Conservation (phyloP, 2,113 vertebrate species). For the Raja brachyura region DNA sequence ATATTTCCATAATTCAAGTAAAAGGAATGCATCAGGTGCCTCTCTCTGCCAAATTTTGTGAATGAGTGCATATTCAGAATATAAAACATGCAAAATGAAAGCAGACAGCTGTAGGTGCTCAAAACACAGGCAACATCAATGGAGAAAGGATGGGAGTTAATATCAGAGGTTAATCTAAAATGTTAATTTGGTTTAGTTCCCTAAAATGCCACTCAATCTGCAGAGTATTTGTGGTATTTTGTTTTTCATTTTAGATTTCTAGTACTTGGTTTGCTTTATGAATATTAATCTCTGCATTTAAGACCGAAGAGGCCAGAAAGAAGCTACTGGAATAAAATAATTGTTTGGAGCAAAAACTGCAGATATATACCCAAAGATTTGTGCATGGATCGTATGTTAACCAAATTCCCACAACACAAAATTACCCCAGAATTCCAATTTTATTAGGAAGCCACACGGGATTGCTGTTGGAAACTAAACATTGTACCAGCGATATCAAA, state of each 20-base stretch:
- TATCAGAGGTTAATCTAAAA: too few species aligned
- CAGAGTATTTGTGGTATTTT: too few species aligned
- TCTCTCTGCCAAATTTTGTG: not conserved
- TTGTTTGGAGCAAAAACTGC: not conserved
- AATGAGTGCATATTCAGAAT: not conserved
- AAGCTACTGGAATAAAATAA: not conserved
- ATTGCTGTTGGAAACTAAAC: not conserved
- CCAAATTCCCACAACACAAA: not conserved
- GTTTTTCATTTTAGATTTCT: too few species aligned
- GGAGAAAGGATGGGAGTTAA: too few species aligned
- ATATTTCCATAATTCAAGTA: not conserved
- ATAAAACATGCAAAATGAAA: not conserved
- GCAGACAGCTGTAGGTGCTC: too few species aligned
- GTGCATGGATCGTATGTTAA: not conserved
- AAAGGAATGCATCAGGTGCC: not conserved
- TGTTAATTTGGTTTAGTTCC: too few species aligned
- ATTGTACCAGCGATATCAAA: not conserved
- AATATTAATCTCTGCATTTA: too few species aligned
- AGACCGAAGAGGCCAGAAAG: too few species aligned
- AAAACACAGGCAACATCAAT: too few species aligned
- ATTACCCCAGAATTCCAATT: not conserved
- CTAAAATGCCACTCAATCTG: too few species aligned
- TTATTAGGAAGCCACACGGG: not conserved
- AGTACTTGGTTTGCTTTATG: too few species aligned
- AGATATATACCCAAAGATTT: not conserved